Percentiles rank a stretch among this genome's conserved stretches.
Evolutionary conservation across 2,797 vertebrate species (phyloP).

Genomic region (Cuculus canorus): DNA sequence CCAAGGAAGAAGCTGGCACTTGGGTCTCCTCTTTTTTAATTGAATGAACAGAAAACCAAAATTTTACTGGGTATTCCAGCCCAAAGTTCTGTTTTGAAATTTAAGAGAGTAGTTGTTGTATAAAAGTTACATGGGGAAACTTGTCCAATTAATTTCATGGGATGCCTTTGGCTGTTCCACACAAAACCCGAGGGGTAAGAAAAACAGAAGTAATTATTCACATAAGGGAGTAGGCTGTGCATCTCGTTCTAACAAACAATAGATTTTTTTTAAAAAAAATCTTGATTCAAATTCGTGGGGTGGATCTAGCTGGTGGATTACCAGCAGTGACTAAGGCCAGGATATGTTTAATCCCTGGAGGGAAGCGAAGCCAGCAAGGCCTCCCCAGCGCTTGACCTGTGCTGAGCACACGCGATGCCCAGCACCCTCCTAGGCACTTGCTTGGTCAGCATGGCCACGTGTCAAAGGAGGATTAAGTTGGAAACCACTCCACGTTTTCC

Average conservation of each 20-base stretch:
- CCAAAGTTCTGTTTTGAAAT: constrained; percentile 19
- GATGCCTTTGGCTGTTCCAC: background rate
- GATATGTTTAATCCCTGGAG: constrained; percentile 23
- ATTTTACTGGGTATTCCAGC: constrained; percentile 16
- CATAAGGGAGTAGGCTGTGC: background rate
- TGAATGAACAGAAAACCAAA: constrained; percentile 12
- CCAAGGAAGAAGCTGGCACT: background rate
- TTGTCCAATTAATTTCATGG: background rate
- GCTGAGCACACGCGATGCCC: background rate
- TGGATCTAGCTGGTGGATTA: background rate
- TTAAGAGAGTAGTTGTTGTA: background rate
- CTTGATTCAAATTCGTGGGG: background rate
- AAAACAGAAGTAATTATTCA: background rate
- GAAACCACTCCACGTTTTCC: background rate
- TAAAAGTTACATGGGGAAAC: constrained; percentile 4
- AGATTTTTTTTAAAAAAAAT: background rate
- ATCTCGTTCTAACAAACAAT: background rate
- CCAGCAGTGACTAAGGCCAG: background rate
- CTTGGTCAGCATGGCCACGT: accelerated
- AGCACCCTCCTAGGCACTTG: accelerated
- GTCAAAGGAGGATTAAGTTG: background rate
- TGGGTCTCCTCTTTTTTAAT: background rate
- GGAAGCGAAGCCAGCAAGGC: background rate
- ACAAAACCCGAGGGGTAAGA: background rate
- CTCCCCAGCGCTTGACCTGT: accelerated